phyloP scores from a whole-genome alignment of 1,140 invertebrate genomes.

The Pogonomyrmex californicus region DNA sequence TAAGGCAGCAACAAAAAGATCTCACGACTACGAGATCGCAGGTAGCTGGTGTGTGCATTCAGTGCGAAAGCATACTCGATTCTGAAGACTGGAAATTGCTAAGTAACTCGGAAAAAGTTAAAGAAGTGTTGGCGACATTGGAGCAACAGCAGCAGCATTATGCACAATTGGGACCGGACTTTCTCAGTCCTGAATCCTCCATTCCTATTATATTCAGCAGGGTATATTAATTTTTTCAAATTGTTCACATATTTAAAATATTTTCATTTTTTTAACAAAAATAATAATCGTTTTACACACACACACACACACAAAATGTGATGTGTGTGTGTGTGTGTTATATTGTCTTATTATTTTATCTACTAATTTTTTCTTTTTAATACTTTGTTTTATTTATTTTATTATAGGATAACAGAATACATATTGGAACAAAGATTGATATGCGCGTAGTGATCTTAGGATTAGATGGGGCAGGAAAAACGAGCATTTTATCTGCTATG shows the following conservation, averaged over 20 bases:
- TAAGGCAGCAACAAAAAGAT: conserved; percentile 89
- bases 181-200: conserved; percentile 88
- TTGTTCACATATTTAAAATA: neutral
- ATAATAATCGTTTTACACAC: neutral
- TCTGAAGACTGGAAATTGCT: conserved; percentile 89
- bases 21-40: conserved; percentile 88
- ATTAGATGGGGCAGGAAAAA: conserved; percentile 89
- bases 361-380: neutral
- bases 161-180: conserved; percentile 87
- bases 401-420: conserved; percentile 89
- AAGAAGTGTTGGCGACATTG: conserved; percentile 87
- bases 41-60: conserved; percentile 88
- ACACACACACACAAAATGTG: no score
- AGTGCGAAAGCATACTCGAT: conserved; percentile 88
- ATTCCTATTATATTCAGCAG: conserved; percentile 90
- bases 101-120: conserved; percentile 87
- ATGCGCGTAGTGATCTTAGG: conserved; percentile 89
- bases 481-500: conserved; percentile 89
- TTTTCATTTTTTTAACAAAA: neutral
- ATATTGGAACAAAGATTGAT: conserved; percentile 90
- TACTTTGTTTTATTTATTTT: neutral
- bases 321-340: no score
- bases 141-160: conserved; percentile 89
- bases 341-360: no score
- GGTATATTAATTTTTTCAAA: conserved; percentile 71